phyloP scores from a whole-genome alignment of 2,888 invertebrate genomes.

The Camponotus fellah region DNA sequence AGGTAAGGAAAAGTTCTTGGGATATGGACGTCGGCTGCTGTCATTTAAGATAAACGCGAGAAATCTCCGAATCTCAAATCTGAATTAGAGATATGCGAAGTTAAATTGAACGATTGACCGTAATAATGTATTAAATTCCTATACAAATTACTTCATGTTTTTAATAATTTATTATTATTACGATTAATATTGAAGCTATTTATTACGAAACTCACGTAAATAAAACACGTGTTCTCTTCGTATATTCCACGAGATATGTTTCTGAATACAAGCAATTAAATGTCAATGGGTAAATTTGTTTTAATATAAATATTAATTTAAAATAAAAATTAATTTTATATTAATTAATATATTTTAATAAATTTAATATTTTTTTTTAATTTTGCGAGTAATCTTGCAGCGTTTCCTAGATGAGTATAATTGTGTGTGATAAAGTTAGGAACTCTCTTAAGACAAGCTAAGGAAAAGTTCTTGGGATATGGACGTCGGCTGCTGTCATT shows the following conservation, averaged over 20 bases:
- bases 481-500: not conserved
- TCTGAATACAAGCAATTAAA: not conserved
- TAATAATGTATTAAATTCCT: not conserved
- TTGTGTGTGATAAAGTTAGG: not conserved
- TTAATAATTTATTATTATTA: constrained; percentile 7
- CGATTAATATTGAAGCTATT: not conserved
- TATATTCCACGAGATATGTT: not conserved
- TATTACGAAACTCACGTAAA: too few species aligned
- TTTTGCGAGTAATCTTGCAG: not conserved
- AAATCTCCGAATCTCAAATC: not conserved
- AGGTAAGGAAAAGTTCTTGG: not conserved
- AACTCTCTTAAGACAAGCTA: not conserved
- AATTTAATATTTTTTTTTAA: not conserved
- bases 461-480: not conserved
- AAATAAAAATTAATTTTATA: too few species aligned
- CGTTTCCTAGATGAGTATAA: not conserved
- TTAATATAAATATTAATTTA: not conserved
- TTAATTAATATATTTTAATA: not conserved
- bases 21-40: not conserved
- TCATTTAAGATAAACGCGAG: not conserved
- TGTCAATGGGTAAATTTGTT: too few species aligned
- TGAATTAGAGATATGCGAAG: not conserved
- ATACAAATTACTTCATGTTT: not conserved
- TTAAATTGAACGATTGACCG: not conserved
- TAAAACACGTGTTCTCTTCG: not conserved